A percentile compares a stretch with the other conserved stretches of the same genome.
Evolutionary conservation across 53 echinoderm and acorn worm species (phyloP).

Genomic region (Pentamera pediparva): DNA sequence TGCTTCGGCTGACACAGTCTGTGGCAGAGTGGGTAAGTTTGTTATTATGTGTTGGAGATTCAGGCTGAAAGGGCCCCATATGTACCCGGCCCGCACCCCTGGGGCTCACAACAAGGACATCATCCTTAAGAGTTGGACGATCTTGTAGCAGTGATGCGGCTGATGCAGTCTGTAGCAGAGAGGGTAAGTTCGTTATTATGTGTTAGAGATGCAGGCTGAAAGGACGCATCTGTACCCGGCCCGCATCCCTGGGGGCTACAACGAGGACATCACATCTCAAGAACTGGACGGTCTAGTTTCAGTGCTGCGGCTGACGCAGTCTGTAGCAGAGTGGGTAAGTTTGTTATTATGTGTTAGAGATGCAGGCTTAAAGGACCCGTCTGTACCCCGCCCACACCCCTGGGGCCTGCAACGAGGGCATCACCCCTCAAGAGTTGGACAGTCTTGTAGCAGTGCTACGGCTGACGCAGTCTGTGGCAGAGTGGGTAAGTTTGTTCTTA

Average conservation of each 20-base stretch:
- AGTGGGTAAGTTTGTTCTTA: conserved; percentile 47
- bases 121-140: conserved; percentile 78
- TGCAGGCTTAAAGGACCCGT: no score
- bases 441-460: conserved; percentile 74
- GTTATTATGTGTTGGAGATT: neutral
- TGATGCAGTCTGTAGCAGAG: conserved; percentile 67
- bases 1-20: conserved; percentile 67
- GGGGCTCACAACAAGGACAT: no score
- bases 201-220: no score
- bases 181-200: conserved; percentile 73
- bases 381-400: conserved; percentile 27
- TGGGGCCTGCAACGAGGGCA: conserved; percentile 59
- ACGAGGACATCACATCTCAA: conserved; percentile 87
- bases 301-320: conserved; percentile 70
- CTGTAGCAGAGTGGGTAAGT: conserved; percentile 70
- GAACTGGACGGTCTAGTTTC: conserved; percentile 69
- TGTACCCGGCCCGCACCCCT: no score
- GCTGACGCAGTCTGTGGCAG: conserved; percentile 67
- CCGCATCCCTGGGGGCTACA: conserved; percentile 35
- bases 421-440: conserved; percentile 82
- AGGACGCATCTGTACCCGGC: no score
- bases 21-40: conserved; percentile 69
- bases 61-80: neutral
- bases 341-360: no score
- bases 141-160: conserved; percentile 65